Conservation (phyloP, 2,888 invertebrate genomes). For the Drosophila leonis region DNA sequence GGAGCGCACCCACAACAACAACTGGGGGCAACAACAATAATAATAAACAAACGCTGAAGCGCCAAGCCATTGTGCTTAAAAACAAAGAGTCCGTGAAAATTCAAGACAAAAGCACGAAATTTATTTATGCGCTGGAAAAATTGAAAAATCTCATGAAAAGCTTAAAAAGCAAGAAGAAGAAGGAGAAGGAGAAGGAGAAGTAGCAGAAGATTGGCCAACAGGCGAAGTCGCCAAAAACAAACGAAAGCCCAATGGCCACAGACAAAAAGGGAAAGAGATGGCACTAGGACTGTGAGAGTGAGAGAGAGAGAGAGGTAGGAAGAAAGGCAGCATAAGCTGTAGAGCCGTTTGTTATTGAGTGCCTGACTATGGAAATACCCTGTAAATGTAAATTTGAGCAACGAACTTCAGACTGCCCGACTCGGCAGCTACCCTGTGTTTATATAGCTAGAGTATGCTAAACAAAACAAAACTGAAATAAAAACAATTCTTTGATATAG, state of each 20-base stretch:
- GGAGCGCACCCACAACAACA: constrained; percentile 52
- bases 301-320: background rate
- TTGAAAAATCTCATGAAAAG: constrained; percentile 50
- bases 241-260: constrained; percentile 8
- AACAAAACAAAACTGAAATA: background rate
- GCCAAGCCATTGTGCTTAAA: constrained; percentile 43
- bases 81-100: constrained; percentile 30
- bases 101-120: constrained; percentile 40
- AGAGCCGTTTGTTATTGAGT: background rate
- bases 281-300: background rate
- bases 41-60: constrained; percentile 31
- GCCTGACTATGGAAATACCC: background rate
- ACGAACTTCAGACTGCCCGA: too few relatives aligned
- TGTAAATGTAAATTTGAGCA: too few relatives aligned
- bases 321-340: background rate
- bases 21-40: constrained; percentile 13
- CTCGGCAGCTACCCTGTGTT: background rate
- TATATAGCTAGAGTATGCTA: background rate
- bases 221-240: constrained; percentile 38
- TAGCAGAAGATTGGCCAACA: constrained; percentile 21
- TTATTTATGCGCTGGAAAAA: constrained; percentile 51
- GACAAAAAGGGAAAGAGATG: background rate
- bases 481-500: background rate
- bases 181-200: background rate
- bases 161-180: constrained; percentile 9